Base-by-base conservation (phyloP, 2,888 invertebrate genomes). In the Drosophila mettleri region DNA sequence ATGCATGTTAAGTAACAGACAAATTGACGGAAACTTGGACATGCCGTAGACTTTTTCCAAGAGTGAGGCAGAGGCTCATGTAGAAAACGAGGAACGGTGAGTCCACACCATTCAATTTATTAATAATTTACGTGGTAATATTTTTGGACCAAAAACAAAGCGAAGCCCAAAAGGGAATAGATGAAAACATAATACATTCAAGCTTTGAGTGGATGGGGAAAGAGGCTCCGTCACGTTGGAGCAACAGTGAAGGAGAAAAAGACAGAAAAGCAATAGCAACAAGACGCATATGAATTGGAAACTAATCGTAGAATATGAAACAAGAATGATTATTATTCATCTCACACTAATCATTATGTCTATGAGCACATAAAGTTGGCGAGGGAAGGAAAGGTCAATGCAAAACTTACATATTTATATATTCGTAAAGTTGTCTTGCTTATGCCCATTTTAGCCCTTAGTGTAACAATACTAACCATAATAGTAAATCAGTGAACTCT, bases 321-420 rank as follows among this genome's bases (percentile, higher is more conserved):
- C 45, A 16, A 55, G 43, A 67, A 68, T 80, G 76, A 88, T 89
- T 90, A 89, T 84, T 89, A 90, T 89, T 85, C 90, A 78, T 79
- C 84, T 79, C 89, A 89, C 90, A 90, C 86, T 87, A 86, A 90
- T 89, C 89, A 89, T 89, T 90, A 90, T 86, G 68, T 74, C 69
- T 62, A 48, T 54, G 31, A 41, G 34, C 52, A 27, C 38, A 58
- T 24, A 33, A 52, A 49, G 48, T 41, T 16, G 38, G 34, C 29
- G 41, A 14, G 39, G 31, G 12, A 12, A n/a, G n/a, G n/a, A n/a
- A n/a, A n/a, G n/a, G n/a, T n/a, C n/a, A n/a, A n/a, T n/a, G n/a
- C n/a, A 60, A 36, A 24, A 16, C 12, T 9, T 61, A n/a, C 27
- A 41, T 2, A 43, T 12, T n/a, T 29, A 31, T 18, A 16, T 16